Evolutionary conservation across 1,140 invertebrate genomes (phyloP), one percentile per base, ranked within the genome.

Genomic region (Lepidurus arcticus): DNA sequence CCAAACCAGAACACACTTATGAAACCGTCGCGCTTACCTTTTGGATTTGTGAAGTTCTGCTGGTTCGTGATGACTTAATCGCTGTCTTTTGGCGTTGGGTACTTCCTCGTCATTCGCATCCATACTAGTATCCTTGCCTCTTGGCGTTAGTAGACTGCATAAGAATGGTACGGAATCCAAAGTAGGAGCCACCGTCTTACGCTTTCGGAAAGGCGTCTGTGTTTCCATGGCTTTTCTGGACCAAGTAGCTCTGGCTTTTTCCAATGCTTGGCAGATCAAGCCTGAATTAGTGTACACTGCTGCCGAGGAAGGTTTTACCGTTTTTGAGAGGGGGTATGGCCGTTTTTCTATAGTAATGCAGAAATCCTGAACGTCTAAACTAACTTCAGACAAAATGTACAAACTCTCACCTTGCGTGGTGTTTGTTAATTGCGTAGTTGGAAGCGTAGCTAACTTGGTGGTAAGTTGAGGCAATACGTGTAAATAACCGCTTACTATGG

Each of bases 241-340:
- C 80, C 80, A 81, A 13, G 78, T 81, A 21, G 76, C 75, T 7
- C 79, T 53, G 6, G 79, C 75, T 73, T 80, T 76, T 42, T 80
- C 77, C 42, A 80, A n/a, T 8, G 73, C 77, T 8, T 73, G 74
- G 47, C 78, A 78, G 45, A 81, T 79, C 11, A 80, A 80, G 5
- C 73, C 78, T 7, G 80, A 81, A 16, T 42, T 65, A 26, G 7
- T 79, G 26, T 65, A 73, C 44, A 74, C 44, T 65, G 26, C 44
- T 80, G 53, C 16, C 26, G 76, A 45, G 2, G 76, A 78, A n/a
- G 82, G 81, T 9, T 83, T 82, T 3, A 86, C 82, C n/a, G 81
- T 81, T 3, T 84, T 84, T 10, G 85, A 86, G 80, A 86, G 79
- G 10, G 85, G 85, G 26, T 81, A 81, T 13, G 84, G 84, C 26